Conservation (phyloP, 1,140 invertebrate genomes). For the Cardiocondyla obscurior region DNA sequence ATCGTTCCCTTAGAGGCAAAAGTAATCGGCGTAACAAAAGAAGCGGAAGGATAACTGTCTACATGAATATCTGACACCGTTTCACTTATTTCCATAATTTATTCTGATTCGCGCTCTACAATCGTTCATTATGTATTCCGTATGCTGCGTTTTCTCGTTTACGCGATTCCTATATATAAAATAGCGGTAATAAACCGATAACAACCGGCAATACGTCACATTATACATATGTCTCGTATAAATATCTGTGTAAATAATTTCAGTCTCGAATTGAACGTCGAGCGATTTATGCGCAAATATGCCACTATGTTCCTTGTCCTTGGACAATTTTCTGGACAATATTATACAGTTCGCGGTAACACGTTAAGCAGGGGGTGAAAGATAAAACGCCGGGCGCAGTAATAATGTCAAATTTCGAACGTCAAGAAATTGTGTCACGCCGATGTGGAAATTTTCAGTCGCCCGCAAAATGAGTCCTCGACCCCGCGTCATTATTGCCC, state of each 20-base stretch:
- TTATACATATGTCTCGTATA: background rate
- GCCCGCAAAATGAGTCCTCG: background rate
- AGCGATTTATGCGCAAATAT: too few relatives aligned
- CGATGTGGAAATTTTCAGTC: background rate
- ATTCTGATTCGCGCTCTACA: conserved; percentile 2
- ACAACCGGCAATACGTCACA: background rate
- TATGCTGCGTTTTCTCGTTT: background rate
- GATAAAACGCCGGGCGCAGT: background rate
- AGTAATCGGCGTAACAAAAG: background rate
- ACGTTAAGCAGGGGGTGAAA: background rate
- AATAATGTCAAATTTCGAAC: background rate
- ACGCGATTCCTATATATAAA: background rate
- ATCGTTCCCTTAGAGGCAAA: background rate
- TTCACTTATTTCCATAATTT: conserved; percentile 19
- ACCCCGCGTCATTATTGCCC: background rate
- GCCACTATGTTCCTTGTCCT: too few relatives aligned
- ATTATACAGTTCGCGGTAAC: background rate
- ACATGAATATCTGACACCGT: background rate
- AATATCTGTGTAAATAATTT: background rate
- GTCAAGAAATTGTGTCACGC: background rate
- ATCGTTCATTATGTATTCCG: conserved; percentile 37
- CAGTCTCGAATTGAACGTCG: too few relatives aligned
- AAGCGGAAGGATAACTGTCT: background rate
- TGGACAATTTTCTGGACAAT: background rate
- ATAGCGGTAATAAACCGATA: conserved; percentile 6